A percentile compares a stretch with the other conserved stretches of the same genome.
Conservation (phyloP, 1,140 invertebrate genomes). For the Heliothis subflexa region DNA sequence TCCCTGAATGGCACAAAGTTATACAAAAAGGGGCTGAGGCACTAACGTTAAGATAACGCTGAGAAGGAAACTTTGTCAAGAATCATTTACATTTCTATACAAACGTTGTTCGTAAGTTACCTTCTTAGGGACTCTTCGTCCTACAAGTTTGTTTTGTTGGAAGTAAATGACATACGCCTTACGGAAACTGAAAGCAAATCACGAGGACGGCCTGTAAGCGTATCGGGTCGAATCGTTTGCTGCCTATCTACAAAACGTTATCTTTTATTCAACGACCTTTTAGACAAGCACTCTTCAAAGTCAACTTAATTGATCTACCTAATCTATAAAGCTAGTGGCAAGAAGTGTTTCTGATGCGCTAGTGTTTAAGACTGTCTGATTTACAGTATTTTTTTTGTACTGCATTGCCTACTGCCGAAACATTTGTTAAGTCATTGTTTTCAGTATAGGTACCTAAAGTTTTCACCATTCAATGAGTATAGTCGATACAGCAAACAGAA, state of each 20-base stretch:
- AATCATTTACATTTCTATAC: conserved; percentile 46
- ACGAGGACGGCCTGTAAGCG: conserved; percentile 14
- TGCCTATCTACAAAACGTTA: conserved; percentile 33
- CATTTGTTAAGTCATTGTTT: not conserved
- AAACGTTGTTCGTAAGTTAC: conserved; percentile 27
- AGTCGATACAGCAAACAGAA: too few relatives aligned
- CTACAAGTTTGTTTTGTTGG: conserved; percentile 38
- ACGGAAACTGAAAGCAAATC: conserved; percentile 37
- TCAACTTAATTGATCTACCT: conserved; percentile 29
- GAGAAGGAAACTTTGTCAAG: conserved; percentile 37
- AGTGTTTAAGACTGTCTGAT: too few relatives aligned
- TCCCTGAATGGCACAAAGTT: conserved; percentile 28
- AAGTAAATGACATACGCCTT: conserved; percentile 28
- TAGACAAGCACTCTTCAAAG: conserved; percentile 13
- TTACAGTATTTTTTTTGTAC: not conserved
- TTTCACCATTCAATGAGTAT: too few relatives aligned
- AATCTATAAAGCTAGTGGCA: conserved; percentile 1
- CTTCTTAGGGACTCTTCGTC: conserved; percentile 20
- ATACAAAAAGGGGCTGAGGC: conserved; percentile 17
- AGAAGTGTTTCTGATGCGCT: not conserved
- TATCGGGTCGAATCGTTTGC: conserved; percentile 27
- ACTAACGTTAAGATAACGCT: conserved; percentile 32
- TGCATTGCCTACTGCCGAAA: not conserved
- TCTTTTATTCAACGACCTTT: conserved; percentile 40
- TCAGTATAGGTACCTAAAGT: not conserved